Percentiles rank a stretch among this genome's conserved stretches.
These are phyloP conservation scores for Amniataba percoides DNA, from an alignment of 2,797 vertebrate species.

Conservation along the genomic window DNA sequence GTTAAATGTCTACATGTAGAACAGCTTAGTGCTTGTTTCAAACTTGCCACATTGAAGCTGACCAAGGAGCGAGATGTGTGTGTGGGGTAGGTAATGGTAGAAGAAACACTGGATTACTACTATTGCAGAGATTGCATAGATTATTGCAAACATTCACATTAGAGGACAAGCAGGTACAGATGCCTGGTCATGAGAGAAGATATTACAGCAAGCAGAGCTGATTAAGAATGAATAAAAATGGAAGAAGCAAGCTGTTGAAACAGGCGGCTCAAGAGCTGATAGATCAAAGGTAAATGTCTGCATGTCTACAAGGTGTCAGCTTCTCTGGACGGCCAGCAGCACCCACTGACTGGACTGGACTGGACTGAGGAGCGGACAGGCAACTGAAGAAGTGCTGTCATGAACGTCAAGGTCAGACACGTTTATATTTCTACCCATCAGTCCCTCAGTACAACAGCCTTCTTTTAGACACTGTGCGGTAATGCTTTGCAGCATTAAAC, in stretches of 20 bases:
- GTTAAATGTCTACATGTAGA: background rate
- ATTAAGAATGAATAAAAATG: constrained; percentile 22
- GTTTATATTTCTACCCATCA: constrained; percentile 49
- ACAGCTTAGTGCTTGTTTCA: background rate
- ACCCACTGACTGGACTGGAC: constrained; percentile 23
- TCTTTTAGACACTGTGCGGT: background rate
- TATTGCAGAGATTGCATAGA: too few species aligned
- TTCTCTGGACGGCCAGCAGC: constrained; percentile 39
- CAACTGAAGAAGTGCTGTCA: constrained; percentile 27
- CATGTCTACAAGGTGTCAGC: constrained; percentile 51
- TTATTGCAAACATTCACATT: too few species aligned
- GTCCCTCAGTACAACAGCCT: background rate
- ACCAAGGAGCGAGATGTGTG: too few species aligned
- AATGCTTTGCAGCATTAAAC: background rate
- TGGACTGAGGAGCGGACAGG: constrained; percentile 14
- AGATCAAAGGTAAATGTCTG: constrained; percentile 62
- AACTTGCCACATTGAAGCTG: too few species aligned
- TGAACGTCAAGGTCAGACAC: constrained; percentile 30
- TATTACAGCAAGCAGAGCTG: constrained; percentile 4
- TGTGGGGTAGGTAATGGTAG: too few species aligned
- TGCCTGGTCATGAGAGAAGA: too few species aligned
- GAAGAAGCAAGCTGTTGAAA: constrained; percentile 19
- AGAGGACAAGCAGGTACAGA: too few species aligned
- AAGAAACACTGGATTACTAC: too few species aligned
- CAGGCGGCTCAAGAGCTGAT: constrained; percentile 2